Evolutionary conservation across 1,140 invertebrate species (phyloP).

Genomic region (Arion vulgaris): DNA sequence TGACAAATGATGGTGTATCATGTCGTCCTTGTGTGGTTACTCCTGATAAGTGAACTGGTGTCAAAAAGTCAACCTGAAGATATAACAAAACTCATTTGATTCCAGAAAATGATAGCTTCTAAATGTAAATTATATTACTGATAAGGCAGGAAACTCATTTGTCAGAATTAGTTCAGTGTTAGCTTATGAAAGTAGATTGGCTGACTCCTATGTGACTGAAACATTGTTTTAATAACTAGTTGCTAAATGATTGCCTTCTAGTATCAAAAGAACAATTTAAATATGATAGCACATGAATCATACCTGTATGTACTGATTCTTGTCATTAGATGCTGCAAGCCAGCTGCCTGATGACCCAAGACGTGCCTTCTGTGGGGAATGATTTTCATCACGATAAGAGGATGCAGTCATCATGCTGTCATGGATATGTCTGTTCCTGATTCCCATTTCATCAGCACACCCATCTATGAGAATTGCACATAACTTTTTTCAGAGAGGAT

Average conservation of each 20-base stretch:
- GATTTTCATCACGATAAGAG: conserved; percentile 68
- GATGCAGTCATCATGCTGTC: conserved; percentile 77
- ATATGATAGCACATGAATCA: no score
- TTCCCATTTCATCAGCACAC: conserved; percentile 80
- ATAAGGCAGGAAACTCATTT: no score
- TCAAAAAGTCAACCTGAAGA: conserved; percentile 83
- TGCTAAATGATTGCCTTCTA: no score
- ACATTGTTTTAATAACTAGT: no score
- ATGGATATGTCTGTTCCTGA: conserved; percentile 76
- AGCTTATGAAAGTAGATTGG: no score
- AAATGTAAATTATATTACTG: no score
- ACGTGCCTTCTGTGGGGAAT: conserved; percentile 60
- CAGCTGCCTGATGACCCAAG: conserved; percentile 62
- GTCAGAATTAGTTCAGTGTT: no score
- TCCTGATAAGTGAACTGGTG: conserved; percentile 83
- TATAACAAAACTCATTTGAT: background rate
- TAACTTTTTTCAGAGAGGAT: background rate
- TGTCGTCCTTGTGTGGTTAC: conserved; percentile 78
- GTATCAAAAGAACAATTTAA: no score
- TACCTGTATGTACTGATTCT: conserved; percentile 60
- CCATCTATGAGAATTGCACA: conserved; percentile 45
- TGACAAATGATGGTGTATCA: conserved; percentile 78
- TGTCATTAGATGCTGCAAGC: conserved; percentile 58
- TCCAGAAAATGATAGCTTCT: no score
- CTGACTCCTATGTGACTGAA: no score